These are phyloP conservation scores for Gyrodactylus bullatarudis DNA, from an alignment of 1,140 invertebrate genomes.

Conservation along the genomic window DNA sequence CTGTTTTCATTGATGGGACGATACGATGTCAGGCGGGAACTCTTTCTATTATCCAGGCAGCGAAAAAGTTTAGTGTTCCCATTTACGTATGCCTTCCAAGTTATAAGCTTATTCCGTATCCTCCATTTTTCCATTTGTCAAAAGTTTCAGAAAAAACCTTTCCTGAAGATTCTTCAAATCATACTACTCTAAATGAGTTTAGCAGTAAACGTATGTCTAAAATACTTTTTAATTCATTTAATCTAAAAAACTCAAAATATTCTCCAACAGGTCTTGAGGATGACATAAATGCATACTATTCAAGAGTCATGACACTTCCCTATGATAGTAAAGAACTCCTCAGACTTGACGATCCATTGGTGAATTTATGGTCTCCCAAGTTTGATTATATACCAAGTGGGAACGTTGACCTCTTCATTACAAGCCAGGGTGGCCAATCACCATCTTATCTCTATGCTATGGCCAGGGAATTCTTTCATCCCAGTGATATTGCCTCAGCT, in stretches of 20 bases:
- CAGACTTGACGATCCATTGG: not conserved
- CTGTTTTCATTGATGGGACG: not conserved
- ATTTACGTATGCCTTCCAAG: not conserved
- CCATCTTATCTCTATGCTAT: not conserved
- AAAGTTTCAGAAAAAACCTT: not conserved
- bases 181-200: too few relatives aligned
- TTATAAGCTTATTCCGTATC: not conserved
- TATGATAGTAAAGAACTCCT: not conserved
- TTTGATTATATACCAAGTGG: not conserved
- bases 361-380: not conserved
- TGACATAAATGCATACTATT: not conserved
- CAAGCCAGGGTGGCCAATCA: not conserved
- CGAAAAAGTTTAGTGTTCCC: not conserved
- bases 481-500: not conserved
- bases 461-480: not conserved
- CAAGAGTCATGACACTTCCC: not conserved
- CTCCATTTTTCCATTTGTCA: not conserved
- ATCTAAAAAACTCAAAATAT: not conserved
- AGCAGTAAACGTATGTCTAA: too few relatives aligned
- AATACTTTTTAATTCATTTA: too few relatives aligned
- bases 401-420: not conserved
- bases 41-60: not conserved
- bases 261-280: not conserved
- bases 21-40: not conserved
- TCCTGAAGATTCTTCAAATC: not conserved